phyloP scores from a whole-genome alignment of 1,140 invertebrate species.

The Melitaea cinxia region DNA sequence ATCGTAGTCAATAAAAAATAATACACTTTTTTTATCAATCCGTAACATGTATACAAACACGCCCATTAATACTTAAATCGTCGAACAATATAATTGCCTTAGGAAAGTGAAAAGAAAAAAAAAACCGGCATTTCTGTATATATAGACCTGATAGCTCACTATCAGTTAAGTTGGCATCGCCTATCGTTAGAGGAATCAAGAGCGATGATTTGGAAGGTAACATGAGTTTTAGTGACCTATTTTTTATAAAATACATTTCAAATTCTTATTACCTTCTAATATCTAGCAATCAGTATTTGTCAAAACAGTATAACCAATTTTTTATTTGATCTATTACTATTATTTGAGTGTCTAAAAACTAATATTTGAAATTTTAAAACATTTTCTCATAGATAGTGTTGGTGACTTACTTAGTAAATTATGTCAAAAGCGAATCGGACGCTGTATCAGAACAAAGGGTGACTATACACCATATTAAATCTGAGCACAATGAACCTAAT shows the following conservation, averaged over 20 bases:
- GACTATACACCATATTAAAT: slow-evolving; percentile 32
- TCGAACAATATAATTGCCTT: slow-evolving; percentile 50
- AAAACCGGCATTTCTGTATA: slow-evolving; percentile 50
- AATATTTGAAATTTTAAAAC: no score
- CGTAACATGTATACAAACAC: slow-evolving; percentile 39
- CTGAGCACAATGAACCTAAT: slow-evolving; percentile 27
- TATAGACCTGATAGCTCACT: slow-evolving; percentile 40
- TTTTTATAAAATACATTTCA: slow-evolving; percentile 5
- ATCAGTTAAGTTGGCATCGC: slow-evolving; percentile 39
- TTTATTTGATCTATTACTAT: no score
- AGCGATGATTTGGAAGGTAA: slow-evolving; percentile 63
- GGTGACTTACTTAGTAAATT: slow-evolving; percentile 38
- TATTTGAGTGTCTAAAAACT: no score
- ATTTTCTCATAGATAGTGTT: slow-evolving; percentile 32
- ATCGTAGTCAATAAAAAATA: slow-evolving; percentile 8
- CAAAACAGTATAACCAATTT: no score
- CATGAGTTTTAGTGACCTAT: slow-evolving; percentile 23
- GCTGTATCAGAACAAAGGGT: slow-evolving; percentile 58
- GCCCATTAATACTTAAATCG: slow-evolving; percentile 39
- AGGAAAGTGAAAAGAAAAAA: slow-evolving; percentile 43
- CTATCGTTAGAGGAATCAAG: slow-evolving; percentile 28
- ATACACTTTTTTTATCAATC: slow-evolving; percentile 37
- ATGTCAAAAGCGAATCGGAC: slow-evolving; percentile 41
- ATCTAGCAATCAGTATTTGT: no score
- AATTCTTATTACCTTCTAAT: background rate